phyloP scores from a whole-genome alignment of 2,797 vertebrate genomes.

The Oreochromis grahami region DNA sequence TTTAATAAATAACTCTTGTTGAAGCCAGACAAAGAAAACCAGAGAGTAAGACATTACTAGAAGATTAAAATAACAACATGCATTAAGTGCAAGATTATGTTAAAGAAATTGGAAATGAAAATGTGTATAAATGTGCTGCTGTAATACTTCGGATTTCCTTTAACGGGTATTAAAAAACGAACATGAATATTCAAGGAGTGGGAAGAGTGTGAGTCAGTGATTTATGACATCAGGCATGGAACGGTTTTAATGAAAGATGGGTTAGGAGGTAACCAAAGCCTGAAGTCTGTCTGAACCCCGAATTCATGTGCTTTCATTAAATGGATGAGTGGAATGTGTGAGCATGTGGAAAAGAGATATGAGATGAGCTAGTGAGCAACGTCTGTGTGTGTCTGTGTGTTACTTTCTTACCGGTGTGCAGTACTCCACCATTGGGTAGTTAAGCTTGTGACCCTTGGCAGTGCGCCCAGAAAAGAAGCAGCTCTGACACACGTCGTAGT shows the following conservation, averaged over 20 bases:
- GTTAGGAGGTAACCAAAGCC: neutral
- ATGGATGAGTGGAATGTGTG: slow-evolving; percentile 21
- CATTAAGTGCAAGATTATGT: neutral
- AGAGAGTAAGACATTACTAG: neutral
- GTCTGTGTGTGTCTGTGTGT: neutral
- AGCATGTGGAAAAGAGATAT: slow-evolving; percentile 30
- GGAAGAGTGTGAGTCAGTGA: neutral
- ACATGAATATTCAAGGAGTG: neutral
- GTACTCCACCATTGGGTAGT: slow-evolving; percentile 99
- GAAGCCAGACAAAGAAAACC: neutral
- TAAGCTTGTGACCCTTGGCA: slow-evolving; percentile 95
- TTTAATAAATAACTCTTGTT: neutral
- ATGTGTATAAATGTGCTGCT: neutral
- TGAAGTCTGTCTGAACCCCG: neutral
- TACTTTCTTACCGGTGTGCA: slow-evolving; percentile 89
- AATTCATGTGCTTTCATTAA: slow-evolving; percentile 26
- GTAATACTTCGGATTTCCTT: neutral
- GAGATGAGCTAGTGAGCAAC: neutral
- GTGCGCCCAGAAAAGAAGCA: slow-evolving; percentile 98
- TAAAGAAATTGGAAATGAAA: neutral
- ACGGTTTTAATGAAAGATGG: neutral
- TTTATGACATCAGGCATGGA: neutral
- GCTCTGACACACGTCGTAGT: slow-evolving; percentile 98
- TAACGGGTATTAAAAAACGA: neutral
- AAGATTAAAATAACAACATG: neutral